Conservation (phyloP, 2,797 vertebrate genomes). For the Agapornis canus region DNA sequence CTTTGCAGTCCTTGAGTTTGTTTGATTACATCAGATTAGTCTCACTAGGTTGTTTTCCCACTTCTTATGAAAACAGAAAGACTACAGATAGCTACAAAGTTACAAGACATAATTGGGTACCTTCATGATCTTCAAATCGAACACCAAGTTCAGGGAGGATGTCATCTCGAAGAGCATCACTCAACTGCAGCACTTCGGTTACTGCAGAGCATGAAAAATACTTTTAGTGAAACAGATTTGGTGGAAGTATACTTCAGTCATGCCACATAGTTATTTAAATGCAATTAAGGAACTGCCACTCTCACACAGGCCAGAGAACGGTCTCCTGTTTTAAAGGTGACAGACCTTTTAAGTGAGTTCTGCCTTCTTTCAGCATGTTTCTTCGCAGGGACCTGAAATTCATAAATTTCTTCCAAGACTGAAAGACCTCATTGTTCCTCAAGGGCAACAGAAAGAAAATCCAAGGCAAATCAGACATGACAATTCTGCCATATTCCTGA, state of each 20-base stretch:
- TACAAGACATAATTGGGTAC: slow-evolving; percentile 66
- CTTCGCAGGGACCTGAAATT: neutral
- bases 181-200: slow-evolving; percentile 86
- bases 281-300: neutral
- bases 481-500: neutral
- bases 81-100: neutral
- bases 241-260: neutral
- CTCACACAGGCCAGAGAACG: neutral
- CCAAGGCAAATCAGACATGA: neutral
- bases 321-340: neutral
- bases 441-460: neutral
- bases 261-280: neutral
- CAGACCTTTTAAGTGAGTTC: neutral
- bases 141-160: slow-evolving; percentile 92
- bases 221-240: neutral
- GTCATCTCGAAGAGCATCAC: slow-evolving; percentile 89
- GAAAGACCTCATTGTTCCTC: neutral
- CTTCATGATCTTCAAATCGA: slow-evolving; percentile 95
- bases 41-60: neutral
- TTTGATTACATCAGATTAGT: neutral
- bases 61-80: neutral
- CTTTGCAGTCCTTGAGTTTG: neutral
- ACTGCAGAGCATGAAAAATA: slow-evolving; percentile 74
- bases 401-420: neutral
- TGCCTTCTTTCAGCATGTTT: neutral